Conservation (phyloP, 2,113 vertebrate genomes). For the Gadus macrocephalus region DNA sequence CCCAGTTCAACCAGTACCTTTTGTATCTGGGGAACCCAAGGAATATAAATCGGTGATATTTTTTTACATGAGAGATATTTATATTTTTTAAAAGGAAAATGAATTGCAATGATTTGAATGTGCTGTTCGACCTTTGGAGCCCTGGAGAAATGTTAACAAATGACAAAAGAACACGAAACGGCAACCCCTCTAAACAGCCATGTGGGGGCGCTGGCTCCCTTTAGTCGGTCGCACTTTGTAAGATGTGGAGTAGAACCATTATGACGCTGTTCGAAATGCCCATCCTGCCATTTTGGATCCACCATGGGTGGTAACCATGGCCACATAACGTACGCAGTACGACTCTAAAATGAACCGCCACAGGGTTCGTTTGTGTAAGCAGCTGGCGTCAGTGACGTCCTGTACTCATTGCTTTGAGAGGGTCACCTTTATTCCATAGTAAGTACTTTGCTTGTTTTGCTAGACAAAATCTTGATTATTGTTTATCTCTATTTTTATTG, state of each 20-base stretch:
- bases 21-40: too few species aligned
- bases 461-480: conserved; percentile 78
- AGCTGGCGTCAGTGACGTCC: conserved; percentile 99
- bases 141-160: conserved; percentile 29
- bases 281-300: conserved; percentile 25
- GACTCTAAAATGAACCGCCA: conserved; percentile 76
- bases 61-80: conserved; percentile 79
- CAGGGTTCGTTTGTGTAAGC: conserved; percentile 89
- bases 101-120: conserved; percentile 39
- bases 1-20: too few species aligned
- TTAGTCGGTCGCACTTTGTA: conserved; percentile 66
- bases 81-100: conserved; percentile 68
- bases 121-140: conserved; percentile 49
- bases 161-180: conserved; percentile 21
- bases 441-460: conserved; percentile 75
- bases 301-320: conserved; percentile 12
- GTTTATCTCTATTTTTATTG: conserved; percentile 56
- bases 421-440: conserved; percentile 71
- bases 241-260: conserved; percentile 36
- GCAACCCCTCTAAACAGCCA: conserved; percentile 21
- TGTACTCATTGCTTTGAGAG: conserved; percentile 82
- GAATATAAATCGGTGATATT: conserved; percentile 67
- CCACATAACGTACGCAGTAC: conserved; percentile 20
- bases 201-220: conserved; percentile 24
- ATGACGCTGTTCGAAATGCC: conserved; percentile 38